Conservation (phyloP, 1,140 invertebrate species). For the Acromyrmex heyeri region DNA sequence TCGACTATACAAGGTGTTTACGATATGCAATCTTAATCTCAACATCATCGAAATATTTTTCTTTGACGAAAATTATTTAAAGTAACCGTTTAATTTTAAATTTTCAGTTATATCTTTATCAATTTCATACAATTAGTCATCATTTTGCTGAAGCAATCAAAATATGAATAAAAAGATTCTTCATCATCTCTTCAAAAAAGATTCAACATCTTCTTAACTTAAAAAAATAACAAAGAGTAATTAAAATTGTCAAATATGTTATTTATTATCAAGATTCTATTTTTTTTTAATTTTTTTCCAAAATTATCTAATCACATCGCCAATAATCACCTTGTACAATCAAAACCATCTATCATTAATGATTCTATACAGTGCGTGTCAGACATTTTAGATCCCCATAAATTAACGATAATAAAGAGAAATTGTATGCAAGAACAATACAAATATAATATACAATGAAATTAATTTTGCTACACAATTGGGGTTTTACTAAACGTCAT, state of each 20-base stretch:
- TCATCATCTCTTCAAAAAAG: background rate
- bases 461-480: conserved; percentile 72
- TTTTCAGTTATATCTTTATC: background rate
- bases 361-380: conserved; percentile 64
- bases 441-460: conserved; percentile 69
- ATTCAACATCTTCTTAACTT: too few relatives aligned
- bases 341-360: conserved; percentile 51
- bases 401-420: conserved; percentile 67
- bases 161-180: conserved; percentile 10
- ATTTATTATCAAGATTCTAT: background rate
- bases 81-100: background rate
- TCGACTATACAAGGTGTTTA: conserved; percentile 28
- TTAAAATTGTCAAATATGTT: background rate
- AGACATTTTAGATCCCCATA: conserved; percentile 59
- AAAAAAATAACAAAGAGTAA: background rate
- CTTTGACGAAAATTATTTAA: background rate
- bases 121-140: background rate
- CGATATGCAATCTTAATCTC: background rate
- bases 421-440: conserved; percentile 70
- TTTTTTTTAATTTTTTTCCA: background rate
- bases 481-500: conserved; percentile 66
- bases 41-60: background rate
- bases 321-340: conserved; percentile 41
- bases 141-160: background rate
- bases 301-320: background rate